Evolutionary conservation across 2,797 vertebrate genomes (phyloP).

Genomic region (Gallirallus australis): DNA sequence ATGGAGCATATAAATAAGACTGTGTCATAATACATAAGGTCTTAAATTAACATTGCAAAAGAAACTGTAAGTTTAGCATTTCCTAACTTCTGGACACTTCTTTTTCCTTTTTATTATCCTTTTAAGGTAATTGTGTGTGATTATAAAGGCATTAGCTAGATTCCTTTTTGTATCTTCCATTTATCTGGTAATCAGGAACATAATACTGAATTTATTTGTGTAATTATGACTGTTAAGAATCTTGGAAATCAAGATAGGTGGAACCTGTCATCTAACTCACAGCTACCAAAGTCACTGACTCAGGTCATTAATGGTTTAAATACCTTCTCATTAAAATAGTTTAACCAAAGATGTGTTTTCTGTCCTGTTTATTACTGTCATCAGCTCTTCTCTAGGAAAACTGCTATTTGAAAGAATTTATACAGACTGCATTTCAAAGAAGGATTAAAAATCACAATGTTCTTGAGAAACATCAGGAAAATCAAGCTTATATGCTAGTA

Average conservation of each 20-base stretch:
- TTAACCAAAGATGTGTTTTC: constrained; percentile 35
- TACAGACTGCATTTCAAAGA: background rate
- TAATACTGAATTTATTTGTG: constrained; percentile 30
- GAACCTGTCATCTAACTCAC: background rate
- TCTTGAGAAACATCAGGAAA: background rate
- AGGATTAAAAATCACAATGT: background rate
- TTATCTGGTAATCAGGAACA: constrained; percentile 51
- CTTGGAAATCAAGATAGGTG: constrained; percentile 15
- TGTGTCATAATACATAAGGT: background rate
- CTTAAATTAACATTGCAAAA: constrained; percentile 18
- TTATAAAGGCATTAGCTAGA: constrained; percentile 58
- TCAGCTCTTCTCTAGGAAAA: background rate
- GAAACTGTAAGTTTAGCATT: background rate
- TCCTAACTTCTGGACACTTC: constrained; percentile 15
- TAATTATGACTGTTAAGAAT: constrained; percentile 23
- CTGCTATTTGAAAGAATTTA: background rate
- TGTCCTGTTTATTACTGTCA: background rate
- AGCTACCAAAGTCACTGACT: constrained; percentile 31
- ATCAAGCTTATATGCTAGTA: background rate
- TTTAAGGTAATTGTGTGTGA: constrained; percentile 54
- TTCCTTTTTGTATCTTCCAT: constrained; percentile 49
- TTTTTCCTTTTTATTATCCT: constrained; percentile 53
- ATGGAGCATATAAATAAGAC: background rate
- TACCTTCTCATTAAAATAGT: background rate
- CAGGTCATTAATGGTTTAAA: constrained; percentile 39